Evolutionary conservation across 2,888 invertebrate genomes (phyloP), one percentile per base, ranked within the genome.

Genomic region (Physocephala rufipes): DNA sequence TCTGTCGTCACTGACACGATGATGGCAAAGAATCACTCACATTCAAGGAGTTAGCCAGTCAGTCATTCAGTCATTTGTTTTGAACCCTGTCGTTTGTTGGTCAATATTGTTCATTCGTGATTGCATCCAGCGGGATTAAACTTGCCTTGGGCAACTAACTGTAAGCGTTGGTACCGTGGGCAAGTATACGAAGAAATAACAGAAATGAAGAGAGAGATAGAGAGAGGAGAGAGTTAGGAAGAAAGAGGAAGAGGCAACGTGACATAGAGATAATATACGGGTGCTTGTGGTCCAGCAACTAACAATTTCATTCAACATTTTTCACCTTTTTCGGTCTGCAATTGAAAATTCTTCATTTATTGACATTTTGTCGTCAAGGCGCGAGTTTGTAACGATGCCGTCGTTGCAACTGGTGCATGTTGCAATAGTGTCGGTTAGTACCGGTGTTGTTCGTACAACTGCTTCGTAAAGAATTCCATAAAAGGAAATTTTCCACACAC

Each of bases 271-370:
- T n/a, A n/a, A 9, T 36, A 36, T 36, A 9, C 4, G 49, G 7
- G 49, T 49, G 49, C 12, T 49, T 49, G 49, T 49, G 49, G 7
- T 28, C 26, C 58, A 28, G 3, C 36, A 47, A 47, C 21, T 15
- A 36, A 58, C 55, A 67, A 55, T 49, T 45, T 63, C 45, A 49
- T 65, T 49, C 49, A 65, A 26, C 26, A 51, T 49, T 55, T 67
- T 67, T 53, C 24, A 15, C 67, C 67, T 45, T 55, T 58, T 58
- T 55, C 24, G 67, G 67, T 67, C 43, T 4, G 36, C 58, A 67
- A 58, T 67, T 67, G 67, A 28, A 67, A 67, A 67, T 67, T 26
- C 36, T 55, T 26, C 66, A 55, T 55, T 66, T 51, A 53, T 28
- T 43, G 55, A 21, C 53, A 66, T 55, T 67, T 55, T 55, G 26